Conservation (phyloP, 2,888 invertebrate species). For the Leptinotarsa tumamoca region DNA sequence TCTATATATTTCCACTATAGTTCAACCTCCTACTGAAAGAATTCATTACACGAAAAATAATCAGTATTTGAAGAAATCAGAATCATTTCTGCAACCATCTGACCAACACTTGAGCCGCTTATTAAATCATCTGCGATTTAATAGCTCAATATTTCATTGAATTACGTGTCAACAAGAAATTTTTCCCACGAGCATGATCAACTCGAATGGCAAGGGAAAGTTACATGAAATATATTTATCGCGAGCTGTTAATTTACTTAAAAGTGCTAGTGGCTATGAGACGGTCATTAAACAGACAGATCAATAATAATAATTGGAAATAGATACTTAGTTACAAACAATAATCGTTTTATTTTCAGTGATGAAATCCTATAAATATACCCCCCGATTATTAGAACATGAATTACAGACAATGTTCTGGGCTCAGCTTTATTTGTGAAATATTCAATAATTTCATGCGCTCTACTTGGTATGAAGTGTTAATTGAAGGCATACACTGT, state of each 20-base stretch:
- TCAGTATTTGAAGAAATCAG: too few relatives aligned
- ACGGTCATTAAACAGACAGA: constrained; percentile 3
- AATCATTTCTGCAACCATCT: not conserved
- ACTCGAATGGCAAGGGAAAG: not conserved
- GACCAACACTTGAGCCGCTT: not conserved
- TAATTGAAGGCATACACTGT: not conserved
- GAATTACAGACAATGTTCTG: not conserved
- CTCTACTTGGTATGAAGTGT: not conserved
- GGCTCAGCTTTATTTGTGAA: not conserved
- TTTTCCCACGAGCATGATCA: constrained; percentile 4
- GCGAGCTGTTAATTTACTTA: not conserved
- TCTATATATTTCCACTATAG: too few relatives aligned
- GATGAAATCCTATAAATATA: not conserved
- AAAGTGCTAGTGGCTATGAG: not conserved
- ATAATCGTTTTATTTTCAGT: not conserved
- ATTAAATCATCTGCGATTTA: not conserved
- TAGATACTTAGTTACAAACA: not conserved
- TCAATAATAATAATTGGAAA: not conserved
- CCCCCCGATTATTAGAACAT: not conserved
- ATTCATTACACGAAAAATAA: too few relatives aligned
- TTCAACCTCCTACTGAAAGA: too few relatives aligned
- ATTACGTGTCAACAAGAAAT: not conserved
- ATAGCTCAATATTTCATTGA: not conserved
- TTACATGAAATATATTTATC: not conserved
- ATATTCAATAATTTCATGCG: not conserved